Evolutionary conservation across 2,797 vertebrate genomes (phyloP).

Genomic region (Sphenopsis melanotis): DNA sequence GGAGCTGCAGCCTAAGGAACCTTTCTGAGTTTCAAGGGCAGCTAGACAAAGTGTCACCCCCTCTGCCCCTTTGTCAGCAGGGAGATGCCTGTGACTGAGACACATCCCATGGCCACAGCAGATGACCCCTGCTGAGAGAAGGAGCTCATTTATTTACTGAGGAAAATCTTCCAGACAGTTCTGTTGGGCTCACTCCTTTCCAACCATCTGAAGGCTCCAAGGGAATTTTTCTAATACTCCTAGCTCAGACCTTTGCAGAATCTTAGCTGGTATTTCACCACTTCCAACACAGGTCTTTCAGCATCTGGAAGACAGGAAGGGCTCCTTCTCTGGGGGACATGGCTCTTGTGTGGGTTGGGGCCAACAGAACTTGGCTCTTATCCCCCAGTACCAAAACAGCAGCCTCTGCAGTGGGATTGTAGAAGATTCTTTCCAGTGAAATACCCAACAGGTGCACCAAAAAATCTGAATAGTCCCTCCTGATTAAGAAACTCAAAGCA

Average conservation of each 20-base stretch:
- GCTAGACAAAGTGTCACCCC: not conserved
- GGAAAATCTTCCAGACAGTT: not conserved
- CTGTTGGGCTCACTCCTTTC: not conserved
- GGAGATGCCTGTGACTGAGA: not conserved
- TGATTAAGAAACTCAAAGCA: not conserved
- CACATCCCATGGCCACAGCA: not conserved
- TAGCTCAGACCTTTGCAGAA: not conserved
- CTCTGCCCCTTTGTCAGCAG: not conserved
- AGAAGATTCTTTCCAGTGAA: too few relatives aligned
- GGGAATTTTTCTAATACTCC: not conserved
- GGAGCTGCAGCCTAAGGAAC: not conserved
- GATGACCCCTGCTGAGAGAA: not conserved
- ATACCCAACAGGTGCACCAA: not conserved
- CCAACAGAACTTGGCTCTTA: not conserved
- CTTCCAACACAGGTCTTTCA: not conserved
- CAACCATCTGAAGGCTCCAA: not conserved
- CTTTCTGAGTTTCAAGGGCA: not conserved
- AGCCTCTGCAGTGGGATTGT: not conserved
- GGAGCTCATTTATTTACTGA: not conserved
- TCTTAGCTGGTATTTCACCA: not conserved
- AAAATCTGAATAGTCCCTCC: not conserved
- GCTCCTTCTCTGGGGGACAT: not conserved
- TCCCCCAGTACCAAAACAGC: rapidly evolving
- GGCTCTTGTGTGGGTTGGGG: not conserved
- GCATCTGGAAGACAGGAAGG: not conserved